Evolutionary conservation across 2,797 vertebrate genomes (phyloP).

Genomic region (Moxostoma hubbsi): DNA sequence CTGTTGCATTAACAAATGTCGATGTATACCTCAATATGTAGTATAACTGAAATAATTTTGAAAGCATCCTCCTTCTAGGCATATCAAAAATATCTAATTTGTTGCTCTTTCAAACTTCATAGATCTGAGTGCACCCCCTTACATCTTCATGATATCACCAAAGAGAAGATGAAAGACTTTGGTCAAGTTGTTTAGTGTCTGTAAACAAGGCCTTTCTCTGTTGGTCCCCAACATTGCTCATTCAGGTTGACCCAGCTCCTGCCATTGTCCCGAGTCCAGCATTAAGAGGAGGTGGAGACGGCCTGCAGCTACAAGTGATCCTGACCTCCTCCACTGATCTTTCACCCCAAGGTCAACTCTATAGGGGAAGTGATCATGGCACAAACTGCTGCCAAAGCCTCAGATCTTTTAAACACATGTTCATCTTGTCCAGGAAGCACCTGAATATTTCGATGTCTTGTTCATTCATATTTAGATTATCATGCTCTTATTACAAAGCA

Average conservation of each 20-base stretch:
- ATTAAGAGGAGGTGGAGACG: slow-evolving; percentile 21
- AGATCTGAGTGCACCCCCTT: background rate
- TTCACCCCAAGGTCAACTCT: slow-evolving; percentile 48
- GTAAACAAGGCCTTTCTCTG: slow-evolving; percentile 49
- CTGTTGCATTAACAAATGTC: too few relatives aligned
- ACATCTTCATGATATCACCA: background rate
- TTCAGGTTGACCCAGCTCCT: slow-evolving; percentile 26
- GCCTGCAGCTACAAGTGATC: slow-evolving; percentile 55
- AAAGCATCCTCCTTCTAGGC: background rate
- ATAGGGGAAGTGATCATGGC: slow-evolving; percentile 54
- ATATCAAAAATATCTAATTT: background rate
- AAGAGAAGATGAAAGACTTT: slow-evolving; percentile 43
- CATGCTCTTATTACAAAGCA: background rate
- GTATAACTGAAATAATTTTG: too few relatives aligned
- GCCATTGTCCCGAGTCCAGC: slow-evolving; percentile 1
- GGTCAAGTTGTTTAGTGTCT: slow-evolving; percentile 20
- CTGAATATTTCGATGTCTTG: slow-evolving; percentile 3
- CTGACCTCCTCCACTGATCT: slow-evolving; percentile 53
- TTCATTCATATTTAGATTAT: background rate
- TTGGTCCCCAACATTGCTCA: slow-evolving; percentile 9
- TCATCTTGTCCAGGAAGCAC: slow-evolving; percentile 36
- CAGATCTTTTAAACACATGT: slow-evolving; percentile 68
- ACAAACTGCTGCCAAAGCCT: slow-evolving; percentile 64
- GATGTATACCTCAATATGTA: too few relatives aligned
- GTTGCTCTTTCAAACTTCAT: background rate